phyloP scores from a whole-genome alignment of 37 sponge, comb jelly and placozoan species.

The Corticium candelabrum region DNA sequence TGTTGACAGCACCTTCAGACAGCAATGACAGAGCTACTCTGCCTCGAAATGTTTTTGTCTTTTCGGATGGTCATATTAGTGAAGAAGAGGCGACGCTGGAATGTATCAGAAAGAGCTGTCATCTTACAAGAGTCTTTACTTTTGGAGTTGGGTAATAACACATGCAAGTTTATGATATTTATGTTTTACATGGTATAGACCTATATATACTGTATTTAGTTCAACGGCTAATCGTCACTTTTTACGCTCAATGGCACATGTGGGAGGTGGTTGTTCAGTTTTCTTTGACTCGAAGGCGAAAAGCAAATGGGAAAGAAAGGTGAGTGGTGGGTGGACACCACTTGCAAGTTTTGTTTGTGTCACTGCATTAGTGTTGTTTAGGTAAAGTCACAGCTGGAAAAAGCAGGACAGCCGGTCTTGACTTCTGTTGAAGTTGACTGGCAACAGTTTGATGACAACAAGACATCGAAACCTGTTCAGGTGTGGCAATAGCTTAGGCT shows the following conservation, averaged over 20 bases:
- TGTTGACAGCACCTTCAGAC: conserved; percentile 36
- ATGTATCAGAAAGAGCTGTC: conserved; percentile 29
- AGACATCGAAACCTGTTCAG: conserved; percentile 2
- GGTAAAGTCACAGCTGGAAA: conserved; percentile 55
- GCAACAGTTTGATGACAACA: conserved; percentile 35
- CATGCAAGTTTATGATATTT: no score
- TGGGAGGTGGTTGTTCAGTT: conserved; percentile 73
- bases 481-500: not conserved
- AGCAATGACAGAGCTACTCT: not conserved
- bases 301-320: conserved; percentile 84
- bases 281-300: conserved; percentile 79
- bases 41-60: conserved; percentile 66
- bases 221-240: conserved; percentile 79
- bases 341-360: not conserved
- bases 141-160: conserved; percentile 78
- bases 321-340: not conserved
- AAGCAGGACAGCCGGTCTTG: conserved; percentile 87
- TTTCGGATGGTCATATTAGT: conserved; percentile 87
- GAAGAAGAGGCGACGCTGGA: conserved; percentile 55
- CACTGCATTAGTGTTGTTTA: not conserved
- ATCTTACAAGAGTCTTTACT: conserved; percentile 44
- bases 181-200: no score
- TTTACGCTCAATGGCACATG: conserved; percentile 70
- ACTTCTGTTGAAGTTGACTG: conserved; percentile 76
- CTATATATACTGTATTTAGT: conserved; percentile 15